Evolutionary conservation across 2,888 invertebrate species (phyloP).

Genomic region (Mythimna pallens): DNA sequence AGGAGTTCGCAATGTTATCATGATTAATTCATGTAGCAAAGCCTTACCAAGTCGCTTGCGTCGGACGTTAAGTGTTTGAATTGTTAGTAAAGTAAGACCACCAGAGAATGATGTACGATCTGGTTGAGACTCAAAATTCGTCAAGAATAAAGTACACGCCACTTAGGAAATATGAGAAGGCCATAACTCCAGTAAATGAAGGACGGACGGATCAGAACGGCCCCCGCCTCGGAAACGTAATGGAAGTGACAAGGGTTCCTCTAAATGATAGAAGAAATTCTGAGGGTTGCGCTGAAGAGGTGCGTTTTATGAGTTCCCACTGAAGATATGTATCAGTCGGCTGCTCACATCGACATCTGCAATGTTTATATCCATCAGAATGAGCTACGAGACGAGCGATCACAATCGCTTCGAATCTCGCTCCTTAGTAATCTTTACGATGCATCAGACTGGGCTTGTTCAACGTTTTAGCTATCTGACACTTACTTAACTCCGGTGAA

Average conservation of each 20-base stretch:
- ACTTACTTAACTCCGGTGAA: constrained; percentile 45
- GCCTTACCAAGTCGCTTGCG: constrained; percentile 38
- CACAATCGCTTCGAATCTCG: constrained; percentile 57
- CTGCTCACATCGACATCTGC: constrained; percentile 73
- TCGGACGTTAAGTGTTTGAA: constrained; percentile 50
- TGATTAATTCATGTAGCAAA: constrained; percentile 61
- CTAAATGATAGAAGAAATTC: constrained; percentile 87
- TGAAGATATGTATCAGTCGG: constrained; percentile 81
- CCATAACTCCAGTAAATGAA: constrained; percentile 87
- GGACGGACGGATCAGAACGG: constrained; percentile 82
- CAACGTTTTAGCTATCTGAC: constrained; percentile 32
- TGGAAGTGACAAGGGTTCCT: constrained; percentile 89
- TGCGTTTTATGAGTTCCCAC: constrained; percentile 82
- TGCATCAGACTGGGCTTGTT: constrained; percentile 41
- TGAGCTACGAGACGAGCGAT: constrained; percentile 51
- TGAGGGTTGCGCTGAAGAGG: constrained; percentile 79
- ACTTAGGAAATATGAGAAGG: constrained; percentile 86
- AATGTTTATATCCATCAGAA: constrained; percentile 63
- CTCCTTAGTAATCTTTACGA: constrained; percentile 51
- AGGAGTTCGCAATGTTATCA: constrained; percentile 55
- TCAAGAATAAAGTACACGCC: constrained; percentile 78
- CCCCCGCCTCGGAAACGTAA: constrained; percentile 82
- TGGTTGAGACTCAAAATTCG: constrained; percentile 70
- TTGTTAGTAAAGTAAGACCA: constrained; percentile 48
- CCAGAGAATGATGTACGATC: constrained; percentile 61